phyloP scores from a whole-genome alignment of 2,888 invertebrate species.

The Druceiella hillmani region DNA sequence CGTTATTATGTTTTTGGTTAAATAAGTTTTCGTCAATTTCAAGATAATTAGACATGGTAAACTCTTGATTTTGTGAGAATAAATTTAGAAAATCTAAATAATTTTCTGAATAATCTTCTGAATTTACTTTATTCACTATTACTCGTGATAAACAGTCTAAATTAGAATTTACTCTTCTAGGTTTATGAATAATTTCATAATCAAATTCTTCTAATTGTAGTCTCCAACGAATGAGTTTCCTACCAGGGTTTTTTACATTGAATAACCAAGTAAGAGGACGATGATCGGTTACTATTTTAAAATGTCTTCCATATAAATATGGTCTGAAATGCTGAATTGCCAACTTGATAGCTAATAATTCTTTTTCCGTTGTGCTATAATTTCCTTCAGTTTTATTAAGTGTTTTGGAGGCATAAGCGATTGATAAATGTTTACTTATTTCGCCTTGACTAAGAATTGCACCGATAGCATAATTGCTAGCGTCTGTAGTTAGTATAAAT shows the following conservation, averaged over 20 bases:
- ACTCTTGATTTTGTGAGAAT: background rate
- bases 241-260: slow-evolving; percentile 25
- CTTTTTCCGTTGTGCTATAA: slow-evolving; percentile 23
- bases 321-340: slow-evolving; percentile 27
- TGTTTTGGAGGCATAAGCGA: slow-evolving; percentile 28
- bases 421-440: slow-evolving; percentile 26
- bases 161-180: slow-evolving; percentile 22
- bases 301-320: slow-evolving; percentile 28
- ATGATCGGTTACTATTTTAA: slow-evolving; percentile 28
- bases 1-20: background rate
- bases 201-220: slow-evolving; percentile 27
- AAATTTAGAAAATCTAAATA: slow-evolving; percentile 5
- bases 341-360: slow-evolving; percentile 28
- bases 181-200: slow-evolving; percentile 25
- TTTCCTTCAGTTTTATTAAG: slow-evolving; percentile 25
- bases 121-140: background rate
- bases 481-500: slow-evolving; percentile 30
- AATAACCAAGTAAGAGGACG: slow-evolving; percentile 25
- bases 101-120: background rate
- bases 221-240: slow-evolving; percentile 25
- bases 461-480: slow-evolving; percentile 27
- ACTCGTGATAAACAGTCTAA: slow-evolving; percentile 10
- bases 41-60: slow-evolving; percentile 2
- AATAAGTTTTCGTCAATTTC: slow-evolving; percentile 6
- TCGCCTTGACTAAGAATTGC: slow-evolving; percentile 26